These are phyloP conservation scores for Corythoichthys haematopterus DNA, from an alignment of 2,113 vertebrate genomes.

Conservation along the genomic window DNA sequence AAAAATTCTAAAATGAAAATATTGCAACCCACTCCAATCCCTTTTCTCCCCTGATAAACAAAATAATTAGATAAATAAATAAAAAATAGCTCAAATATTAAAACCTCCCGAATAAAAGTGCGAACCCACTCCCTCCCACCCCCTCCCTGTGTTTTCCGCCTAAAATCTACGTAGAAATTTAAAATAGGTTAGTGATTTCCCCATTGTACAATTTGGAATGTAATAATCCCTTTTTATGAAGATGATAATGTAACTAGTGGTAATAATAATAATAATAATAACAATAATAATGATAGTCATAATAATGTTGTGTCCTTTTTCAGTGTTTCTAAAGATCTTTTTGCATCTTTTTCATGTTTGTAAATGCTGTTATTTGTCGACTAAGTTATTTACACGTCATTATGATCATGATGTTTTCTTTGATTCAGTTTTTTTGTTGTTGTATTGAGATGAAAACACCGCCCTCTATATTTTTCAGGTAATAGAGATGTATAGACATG, in stretches of 20 bases:
- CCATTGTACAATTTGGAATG: conserved; percentile 73
- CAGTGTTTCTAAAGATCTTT: conserved; percentile 75
- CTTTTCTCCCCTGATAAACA: conserved; percentile 60
- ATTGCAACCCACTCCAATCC: conserved; percentile 63
- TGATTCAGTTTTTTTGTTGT: conserved; percentile 52
- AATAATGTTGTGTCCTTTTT: conserved; percentile 63
- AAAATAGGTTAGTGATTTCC: conserved; percentile 72
- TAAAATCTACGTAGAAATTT: conserved; percentile 76
- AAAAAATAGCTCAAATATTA: conserved; percentile 76
- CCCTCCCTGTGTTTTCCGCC: conserved; percentile 45
- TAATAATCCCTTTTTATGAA: conserved; percentile 62
- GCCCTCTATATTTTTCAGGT: conserved; percentile 59
- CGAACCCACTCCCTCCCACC: conserved; percentile 29
- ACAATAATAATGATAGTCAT: conserved; percentile 59
- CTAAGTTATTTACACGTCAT: conserved; percentile 73
- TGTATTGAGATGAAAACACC: conserved; percentile 54
- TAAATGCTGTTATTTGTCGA: conserved; percentile 72
- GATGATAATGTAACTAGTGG: conserved; percentile 55
- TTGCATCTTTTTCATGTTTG: conserved; percentile 67
- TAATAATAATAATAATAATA: conserved; percentile 55
- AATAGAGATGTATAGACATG: conserved; percentile 64
- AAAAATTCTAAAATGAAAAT: conserved; percentile 75
- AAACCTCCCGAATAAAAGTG: conserved; percentile 68
- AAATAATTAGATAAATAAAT: conserved; percentile 74
- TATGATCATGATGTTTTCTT: conserved; percentile 65